Conservation (phyloP, 2,797 vertebrate species). For the Sphenodon punctatus region DNA sequence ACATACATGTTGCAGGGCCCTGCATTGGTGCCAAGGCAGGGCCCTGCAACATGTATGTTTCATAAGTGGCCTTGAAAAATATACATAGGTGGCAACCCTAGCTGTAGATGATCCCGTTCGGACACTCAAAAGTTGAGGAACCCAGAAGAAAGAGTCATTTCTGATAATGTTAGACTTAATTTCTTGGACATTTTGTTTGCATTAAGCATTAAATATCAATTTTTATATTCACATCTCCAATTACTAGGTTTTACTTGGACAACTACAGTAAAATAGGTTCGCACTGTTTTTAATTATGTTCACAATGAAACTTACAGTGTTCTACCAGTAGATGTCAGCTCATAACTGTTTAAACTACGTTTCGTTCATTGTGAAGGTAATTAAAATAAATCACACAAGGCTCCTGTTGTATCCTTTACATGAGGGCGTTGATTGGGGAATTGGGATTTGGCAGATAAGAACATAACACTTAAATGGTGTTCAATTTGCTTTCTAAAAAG, state of each 20-base stretch:
- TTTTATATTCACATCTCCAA: background rate
- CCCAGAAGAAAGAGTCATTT: background rate
- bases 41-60: too few relatives aligned
- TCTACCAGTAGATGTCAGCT: slow-evolving; percentile 63
- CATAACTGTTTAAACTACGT: slow-evolving; percentile 35
- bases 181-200: background rate
- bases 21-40: too few relatives aligned
- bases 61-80: too few relatives aligned
- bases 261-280: background rate
- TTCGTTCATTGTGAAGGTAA: slow-evolving; percentile 16
- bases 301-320: background rate
- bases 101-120: background rate
- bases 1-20: too few relatives aligned
- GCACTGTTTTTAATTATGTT: background rate
- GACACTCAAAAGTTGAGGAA: background rate
- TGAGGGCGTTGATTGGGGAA: background rate
- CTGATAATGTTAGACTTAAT: background rate
- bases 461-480: rapidly evolving
- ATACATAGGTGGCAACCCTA: background rate
- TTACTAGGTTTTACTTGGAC: background rate
- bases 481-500: background rate
- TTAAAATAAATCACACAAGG: background rate
- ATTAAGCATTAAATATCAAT: background rate
- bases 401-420: background rate
- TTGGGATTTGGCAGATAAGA: background rate